These are phyloP conservation scores for Portevinia maculata DNA, from an alignment of 2,888 invertebrate species.

Conservation along the genomic window DNA sequence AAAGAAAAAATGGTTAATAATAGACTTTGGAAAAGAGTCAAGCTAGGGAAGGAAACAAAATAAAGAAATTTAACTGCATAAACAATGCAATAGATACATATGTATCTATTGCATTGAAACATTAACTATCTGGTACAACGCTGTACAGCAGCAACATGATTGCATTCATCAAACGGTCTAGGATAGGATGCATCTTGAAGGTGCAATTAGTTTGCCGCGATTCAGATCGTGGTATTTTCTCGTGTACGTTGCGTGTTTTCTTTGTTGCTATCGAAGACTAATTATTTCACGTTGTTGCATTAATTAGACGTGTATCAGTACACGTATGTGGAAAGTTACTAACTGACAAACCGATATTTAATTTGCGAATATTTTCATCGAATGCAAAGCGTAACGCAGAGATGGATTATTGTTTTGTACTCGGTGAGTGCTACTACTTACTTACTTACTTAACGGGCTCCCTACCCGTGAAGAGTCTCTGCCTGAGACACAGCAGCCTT, in stretches of 20 bases:
- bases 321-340: background rate
- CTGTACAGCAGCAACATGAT: background rate
- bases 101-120: slow-evolving; percentile 41
- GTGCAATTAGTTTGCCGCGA: slow-evolving; percentile 56
- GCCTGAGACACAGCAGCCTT: too few species aligned
- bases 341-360: slow-evolving; percentile 2
- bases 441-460: too few species aligned
- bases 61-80: slow-evolving; percentile 45
- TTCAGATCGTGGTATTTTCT: slow-evolving; percentile 66
- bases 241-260: slow-evolving; percentile 51
- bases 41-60: too few species aligned
- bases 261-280: background rate
- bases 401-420: slow-evolving; percentile 18
- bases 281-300: slow-evolving; percentile 44
- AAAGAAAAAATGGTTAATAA: slow-evolving; percentile 10
- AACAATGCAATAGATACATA: slow-evolving; percentile 14
- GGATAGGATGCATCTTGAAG: slow-evolving; percentile 33
- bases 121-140: slow-evolving; percentile 60
- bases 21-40: background rate
- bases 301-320: background rate
- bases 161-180: slow-evolving; percentile 21
- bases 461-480: too few species aligned
- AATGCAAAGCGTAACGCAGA: background rate
- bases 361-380: slow-evolving; percentile 8
- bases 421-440: too few species aligned